These are phyloP conservation scores for Mugil cephalus DNA, from an alignment of 2,113 vertebrate genomes.

Conservation along the genomic window DNA sequence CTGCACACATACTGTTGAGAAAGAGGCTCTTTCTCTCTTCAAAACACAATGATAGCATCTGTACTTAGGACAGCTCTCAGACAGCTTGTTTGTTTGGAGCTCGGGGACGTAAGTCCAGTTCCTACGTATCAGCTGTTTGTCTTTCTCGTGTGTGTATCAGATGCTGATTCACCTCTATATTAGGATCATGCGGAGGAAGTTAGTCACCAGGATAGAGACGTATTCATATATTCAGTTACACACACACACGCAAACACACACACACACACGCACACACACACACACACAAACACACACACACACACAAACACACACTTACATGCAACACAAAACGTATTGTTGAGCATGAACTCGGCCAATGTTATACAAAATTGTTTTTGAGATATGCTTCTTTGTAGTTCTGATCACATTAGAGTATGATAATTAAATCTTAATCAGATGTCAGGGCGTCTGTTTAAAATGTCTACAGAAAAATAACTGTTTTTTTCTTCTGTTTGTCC, in stretches of 20 bases:
- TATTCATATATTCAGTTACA: constrained; percentile 34
- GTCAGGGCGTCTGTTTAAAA: background rate
- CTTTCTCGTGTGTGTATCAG: background rate
- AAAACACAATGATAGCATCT: background rate
- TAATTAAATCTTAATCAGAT: background rate
- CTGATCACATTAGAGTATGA: background rate
- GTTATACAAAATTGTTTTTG: background rate
- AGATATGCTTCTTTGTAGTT: background rate
- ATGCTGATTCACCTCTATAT: constrained; percentile 66
- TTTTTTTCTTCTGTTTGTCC: background rate
- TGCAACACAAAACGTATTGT: constrained; percentile 7
- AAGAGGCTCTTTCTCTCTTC: no score
- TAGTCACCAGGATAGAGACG: constrained; percentile 55
- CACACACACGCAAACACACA: background rate
- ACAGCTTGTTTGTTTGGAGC: background rate
- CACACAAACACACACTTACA: constrained; percentile 14
- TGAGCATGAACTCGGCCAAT: no score
- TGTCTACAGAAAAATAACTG: background rate
- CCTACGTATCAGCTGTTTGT: constrained; percentile 39
- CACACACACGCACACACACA: constrained; percentile 13
- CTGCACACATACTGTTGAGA: no score
- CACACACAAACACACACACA: constrained; percentile 24
- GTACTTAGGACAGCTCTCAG: background rate
- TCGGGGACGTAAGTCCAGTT: background rate
- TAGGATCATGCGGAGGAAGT: constrained; percentile 78